Evolutionary conservation across 2,888 invertebrate genomes (phyloP).

Genomic region (Cantharis nigra): DNA sequence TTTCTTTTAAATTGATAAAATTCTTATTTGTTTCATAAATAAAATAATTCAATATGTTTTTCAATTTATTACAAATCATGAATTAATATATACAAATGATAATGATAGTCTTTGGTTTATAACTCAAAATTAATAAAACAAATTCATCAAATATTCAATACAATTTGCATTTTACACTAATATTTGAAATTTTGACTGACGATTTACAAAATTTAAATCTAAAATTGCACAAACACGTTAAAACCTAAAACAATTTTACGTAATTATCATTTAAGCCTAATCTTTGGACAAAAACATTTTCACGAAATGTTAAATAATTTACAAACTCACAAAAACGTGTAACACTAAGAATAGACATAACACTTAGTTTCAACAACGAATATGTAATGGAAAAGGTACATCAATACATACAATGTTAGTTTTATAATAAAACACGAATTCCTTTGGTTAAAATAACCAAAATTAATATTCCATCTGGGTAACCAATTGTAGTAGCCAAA

Average conservation of each 20-base stretch:
- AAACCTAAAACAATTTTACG: background rate
- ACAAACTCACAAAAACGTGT: background rate
- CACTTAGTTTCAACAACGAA: background rate
- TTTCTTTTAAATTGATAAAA: background rate
- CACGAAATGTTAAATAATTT: slow-evolving; percentile 7
- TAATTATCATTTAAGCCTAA: slow-evolving; percentile 6
- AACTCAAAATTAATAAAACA: background rate
- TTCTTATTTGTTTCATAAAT: background rate
- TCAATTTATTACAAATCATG: background rate
- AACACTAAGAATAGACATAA: background rate
- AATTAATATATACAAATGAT: background rate
- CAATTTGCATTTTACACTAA: background rate
- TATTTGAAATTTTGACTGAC: background rate
- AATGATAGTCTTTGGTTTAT: background rate
- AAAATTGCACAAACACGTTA: slow-evolving; percentile 2
- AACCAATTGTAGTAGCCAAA: background rate
- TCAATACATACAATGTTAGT: background rate
- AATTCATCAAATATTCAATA: background rate
- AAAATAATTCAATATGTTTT: background rate
- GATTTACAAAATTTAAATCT: background rate
- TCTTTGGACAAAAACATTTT: slow-evolving; percentile 25
- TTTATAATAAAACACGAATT: background rate
- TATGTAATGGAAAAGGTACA: background rate
- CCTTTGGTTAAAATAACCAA: slow-evolving; percentile 19
- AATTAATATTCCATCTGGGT: slow-evolving; percentile 2